phyloP scores from a whole-genome alignment of 2,797 vertebrate species.

The Coccyzus lansbergi region DNA sequence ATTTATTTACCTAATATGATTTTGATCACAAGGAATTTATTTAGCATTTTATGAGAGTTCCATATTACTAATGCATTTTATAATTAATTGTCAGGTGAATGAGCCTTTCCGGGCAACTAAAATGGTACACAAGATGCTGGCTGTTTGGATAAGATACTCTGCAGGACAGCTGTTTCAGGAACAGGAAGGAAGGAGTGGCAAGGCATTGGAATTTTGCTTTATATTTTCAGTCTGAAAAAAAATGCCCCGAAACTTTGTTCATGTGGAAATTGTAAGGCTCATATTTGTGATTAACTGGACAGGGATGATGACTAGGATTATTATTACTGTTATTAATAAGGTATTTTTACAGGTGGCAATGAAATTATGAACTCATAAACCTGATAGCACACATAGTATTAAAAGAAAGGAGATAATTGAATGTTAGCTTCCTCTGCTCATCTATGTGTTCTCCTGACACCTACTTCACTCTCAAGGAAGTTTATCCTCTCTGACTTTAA shows the following conservation, averaged over 20 bases:
- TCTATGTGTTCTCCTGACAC: neutral
- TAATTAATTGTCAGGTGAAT: neutral
- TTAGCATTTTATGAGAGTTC: neutral
- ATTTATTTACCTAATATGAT: conserved; percentile 20
- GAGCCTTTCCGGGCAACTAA: neutral
- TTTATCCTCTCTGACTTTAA: neutral
- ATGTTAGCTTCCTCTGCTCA: neutral
- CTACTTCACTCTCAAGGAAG: neutral
- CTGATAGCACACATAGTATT: accelerated
- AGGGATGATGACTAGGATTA: neutral
- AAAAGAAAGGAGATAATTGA: neutral
- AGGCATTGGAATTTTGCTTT: neutral
- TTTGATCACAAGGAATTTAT: conserved; percentile 24
- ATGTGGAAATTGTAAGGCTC: neutral
- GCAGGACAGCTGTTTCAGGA: neutral
- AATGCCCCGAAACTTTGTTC: neutral
- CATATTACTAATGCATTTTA: neutral
- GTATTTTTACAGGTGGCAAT: neutral
- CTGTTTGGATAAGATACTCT: neutral
- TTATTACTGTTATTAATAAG: neutral
- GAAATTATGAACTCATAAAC: neutral
- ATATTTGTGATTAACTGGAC: neutral
- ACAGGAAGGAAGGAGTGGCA: neutral
- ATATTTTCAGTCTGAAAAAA: neutral
- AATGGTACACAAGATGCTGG: neutral